These are phyloP conservation scores for Gadus macrocephalus DNA, from an alignment of 2,113 vertebrate species.

Conservation along the genomic window DNA sequence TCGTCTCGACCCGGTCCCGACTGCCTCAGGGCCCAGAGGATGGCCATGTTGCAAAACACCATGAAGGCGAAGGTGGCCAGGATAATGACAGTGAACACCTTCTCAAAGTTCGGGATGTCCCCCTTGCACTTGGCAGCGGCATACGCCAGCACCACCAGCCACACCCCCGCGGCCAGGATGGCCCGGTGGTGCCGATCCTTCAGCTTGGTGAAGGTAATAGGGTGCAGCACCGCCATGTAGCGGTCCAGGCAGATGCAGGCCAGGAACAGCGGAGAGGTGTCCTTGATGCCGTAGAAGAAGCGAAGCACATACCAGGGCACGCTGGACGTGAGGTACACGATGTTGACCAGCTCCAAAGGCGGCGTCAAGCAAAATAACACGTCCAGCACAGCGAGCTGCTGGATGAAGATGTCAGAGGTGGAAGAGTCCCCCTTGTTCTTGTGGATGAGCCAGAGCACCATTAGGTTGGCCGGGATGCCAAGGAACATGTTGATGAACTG, in stretches of 20 bases:
- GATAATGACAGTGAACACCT: constrained; percentile 68
- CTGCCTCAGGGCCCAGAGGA: constrained; percentile 60
- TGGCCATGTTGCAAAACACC: constrained; percentile 69
- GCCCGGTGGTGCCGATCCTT: constrained; percentile 61
- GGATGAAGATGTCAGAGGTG: constrained; percentile 71
- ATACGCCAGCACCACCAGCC: constrained; percentile 65
- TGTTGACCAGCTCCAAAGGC: constrained; percentile 63
- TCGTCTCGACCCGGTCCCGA: constrained; percentile 61
- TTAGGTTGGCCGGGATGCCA: constrained; percentile 71
- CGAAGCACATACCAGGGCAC: constrained; percentile 63
- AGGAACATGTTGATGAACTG: constrained; percentile 76
- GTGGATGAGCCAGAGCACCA: constrained; percentile 70
- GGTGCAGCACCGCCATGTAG: constrained; percentile 72
- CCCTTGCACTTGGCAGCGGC: constrained; percentile 52
- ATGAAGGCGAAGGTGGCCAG: constrained; percentile 63
- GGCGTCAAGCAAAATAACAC: constrained; percentile 67
- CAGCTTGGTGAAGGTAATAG: constrained; percentile 66
- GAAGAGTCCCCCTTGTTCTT: constrained; percentile 66
- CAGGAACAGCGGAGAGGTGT: constrained; percentile 68
- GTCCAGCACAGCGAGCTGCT: constrained; percentile 67
- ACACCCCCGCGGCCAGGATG: constrained; percentile 41
- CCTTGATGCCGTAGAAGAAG: constrained; percentile 73
- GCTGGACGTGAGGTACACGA: constrained; percentile 55
- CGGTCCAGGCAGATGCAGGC: constrained; percentile 75
- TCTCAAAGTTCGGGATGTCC: constrained; percentile 55